Base-by-base conservation (phyloP, 2,113 vertebrate genomes). In the Gymnobelideus leadbeateri region DNA sequence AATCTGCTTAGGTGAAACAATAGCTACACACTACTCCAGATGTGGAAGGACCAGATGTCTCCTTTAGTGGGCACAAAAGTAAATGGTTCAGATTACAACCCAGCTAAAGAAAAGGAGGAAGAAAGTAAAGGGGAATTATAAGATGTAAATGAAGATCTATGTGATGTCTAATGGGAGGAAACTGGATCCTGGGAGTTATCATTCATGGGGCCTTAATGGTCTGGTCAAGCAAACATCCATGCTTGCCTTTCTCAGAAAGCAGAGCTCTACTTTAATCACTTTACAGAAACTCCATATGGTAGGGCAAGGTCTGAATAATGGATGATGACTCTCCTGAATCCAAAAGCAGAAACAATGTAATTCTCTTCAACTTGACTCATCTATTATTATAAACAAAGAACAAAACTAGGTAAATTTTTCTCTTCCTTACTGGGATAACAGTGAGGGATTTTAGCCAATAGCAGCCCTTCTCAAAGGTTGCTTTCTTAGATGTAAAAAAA, bases 61-160 rank as follows among this genome's bases (percentile, higher is more conserved):
- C 37, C 68, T 43, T 84, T 84, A 84, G 14, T 84, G 37, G 68
- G 68, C n/a, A 84, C 68, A n/a, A 43, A 84, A 84, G 19, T 84
- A 84, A 84, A 43, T n/a, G 68, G 37, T 84, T 84, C 68, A 21
- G 19, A 84, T 84, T 43, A 84, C 37, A 84, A 7, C n/a, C 16
- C 6, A 43, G 68, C 14, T 19, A 84, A 84, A 84, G n/a, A 84
- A 84, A 84, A 77, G 7, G 68, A 43, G 68, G n/a, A n/a, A 43
- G 68, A 84, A 84, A 84, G 43, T 23, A 84, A 21, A 68, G 57
- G 31, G 28, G 68, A 84, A 43, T 84, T 84, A 95, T 94, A 68
- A 96, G 43, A 25, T 52, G 26, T 9, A 89, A 95, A 93, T 94
- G 91, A 96, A 95, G 94, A 89, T 25, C 28, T 90, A 12, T 92